These are phyloP conservation scores for Mactra quadrangularis DNA, from an alignment of 1,140 invertebrate species.

Conservation along the genomic window DNA sequence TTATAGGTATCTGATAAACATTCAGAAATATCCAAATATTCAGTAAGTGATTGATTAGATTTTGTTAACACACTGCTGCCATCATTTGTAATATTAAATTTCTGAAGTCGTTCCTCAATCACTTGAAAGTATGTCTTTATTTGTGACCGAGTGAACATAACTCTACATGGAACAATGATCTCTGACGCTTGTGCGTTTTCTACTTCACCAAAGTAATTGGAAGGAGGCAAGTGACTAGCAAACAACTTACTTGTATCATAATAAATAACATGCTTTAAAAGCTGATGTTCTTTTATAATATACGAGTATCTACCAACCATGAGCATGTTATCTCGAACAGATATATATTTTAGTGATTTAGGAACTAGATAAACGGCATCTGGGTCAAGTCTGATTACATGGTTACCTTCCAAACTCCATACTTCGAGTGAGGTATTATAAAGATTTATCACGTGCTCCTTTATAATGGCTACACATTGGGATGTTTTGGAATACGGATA, in stretches of 20 bases:
- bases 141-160: no score
- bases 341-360: slow-evolving; percentile 3
- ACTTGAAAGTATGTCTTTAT: no score
- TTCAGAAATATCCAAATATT: no score
- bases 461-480: not conserved
- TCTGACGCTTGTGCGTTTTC: not conserved
- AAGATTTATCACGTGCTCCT: not conserved
- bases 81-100: not conserved
- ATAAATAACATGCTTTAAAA: not conserved
- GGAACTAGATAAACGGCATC: not conserved
- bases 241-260: slow-evolving; percentile 7
- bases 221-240: not conserved
- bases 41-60: no score
- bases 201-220: not conserved
- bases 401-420: not conserved
- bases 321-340: slow-evolving; percentile 13
- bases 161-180: not conserved
- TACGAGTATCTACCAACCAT: not conserved
- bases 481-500: not conserved
- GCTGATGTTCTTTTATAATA: not conserved
- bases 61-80: not conserved
- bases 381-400: not conserved
- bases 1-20: not conserved
- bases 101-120: no score
- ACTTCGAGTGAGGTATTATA: not conserved